phyloP scores from a whole-genome alignment of 2,888 invertebrate species.

The Drosophila koepferae region DNA sequence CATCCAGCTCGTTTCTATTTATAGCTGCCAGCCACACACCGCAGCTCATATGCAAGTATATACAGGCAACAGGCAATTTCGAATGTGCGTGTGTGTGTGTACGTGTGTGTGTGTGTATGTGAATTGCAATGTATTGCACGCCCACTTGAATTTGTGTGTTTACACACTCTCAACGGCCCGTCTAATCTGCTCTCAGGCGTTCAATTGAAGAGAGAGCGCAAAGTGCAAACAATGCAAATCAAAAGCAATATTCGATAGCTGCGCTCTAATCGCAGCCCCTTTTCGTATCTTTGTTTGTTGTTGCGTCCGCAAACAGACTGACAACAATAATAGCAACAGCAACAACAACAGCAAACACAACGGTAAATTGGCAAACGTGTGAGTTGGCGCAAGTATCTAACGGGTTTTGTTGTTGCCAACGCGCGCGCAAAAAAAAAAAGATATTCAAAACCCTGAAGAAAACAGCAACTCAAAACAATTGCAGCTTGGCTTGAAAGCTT shows the following conservation, averaged over 20 bases:
- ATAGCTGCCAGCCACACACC: slow-evolving; percentile 40
- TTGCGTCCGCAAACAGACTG: slow-evolving; percentile 1
- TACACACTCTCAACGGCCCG: slow-evolving; percentile 5
- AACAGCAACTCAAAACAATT: slow-evolving; percentile 15
- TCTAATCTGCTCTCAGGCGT: slow-evolving; percentile 12
- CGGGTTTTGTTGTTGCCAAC: slow-evolving; percentile 15
- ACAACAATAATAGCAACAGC: not conserved
- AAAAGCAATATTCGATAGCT: slow-evolving; percentile 38
- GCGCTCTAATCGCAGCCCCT: slow-evolving; percentile 34
- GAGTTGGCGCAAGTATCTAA: slow-evolving; percentile 33
- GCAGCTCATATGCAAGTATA: no score
- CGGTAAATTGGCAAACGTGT: slow-evolving; percentile 23
- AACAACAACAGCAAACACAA: not conserved
- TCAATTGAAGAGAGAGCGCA: slow-evolving; percentile 5
- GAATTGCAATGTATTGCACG: slow-evolving; percentile 38
- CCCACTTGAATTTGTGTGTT: slow-evolving; percentile 37
- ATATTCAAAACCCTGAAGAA: not conserved
- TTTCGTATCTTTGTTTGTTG: slow-evolving; percentile 29
- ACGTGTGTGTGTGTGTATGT: slow-evolving; percentile 6
- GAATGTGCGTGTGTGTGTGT: not conserved
- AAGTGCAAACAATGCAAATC: slow-evolving; percentile 46
- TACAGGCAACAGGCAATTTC: no score
- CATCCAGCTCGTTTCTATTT: slow-evolving; percentile 41
- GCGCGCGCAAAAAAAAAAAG: no score
- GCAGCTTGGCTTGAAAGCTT: slow-evolving; percentile 13